Base-by-base conservation (phyloP, 2,113 vertebrate genomes). In the Pyrgilauda ruficollis region DNA sequence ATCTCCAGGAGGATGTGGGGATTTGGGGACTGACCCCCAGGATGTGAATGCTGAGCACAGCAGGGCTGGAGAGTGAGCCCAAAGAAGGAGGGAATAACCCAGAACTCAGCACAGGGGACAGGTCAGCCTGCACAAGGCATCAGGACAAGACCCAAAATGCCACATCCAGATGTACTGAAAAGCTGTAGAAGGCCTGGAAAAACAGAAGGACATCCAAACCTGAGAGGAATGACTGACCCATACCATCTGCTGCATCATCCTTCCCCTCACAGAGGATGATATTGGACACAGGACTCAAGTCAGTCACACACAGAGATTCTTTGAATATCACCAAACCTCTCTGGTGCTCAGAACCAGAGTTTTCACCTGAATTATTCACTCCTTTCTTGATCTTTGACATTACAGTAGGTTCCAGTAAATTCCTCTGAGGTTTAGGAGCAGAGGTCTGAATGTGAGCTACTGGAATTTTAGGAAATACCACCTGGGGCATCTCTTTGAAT, bases 211-310 rank as follows among this genome's bases (percentile, higher is more conserved):
- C 15, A 18, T 33, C 37, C 46, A 49, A 27, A 15, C 50, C 21
- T 62, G 70, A 49, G 59, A 83, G 28, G 18, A 88, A 39, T 2
- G 3, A 31, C 5, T 59, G 72, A 27, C 39, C 63, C 8, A 6
- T 3, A 12, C 16, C 31, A 13, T 24, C 33, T 39, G 31, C 58
- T 66, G 4, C 59, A 43, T 28, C 46, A 30, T 31, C 69, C 23
- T 15, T 33, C 22, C 37, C 27, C 80, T 83, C 84, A 35, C 15
- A 39, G n/a, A 9, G 0, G 11, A 62, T 24, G 75, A 53, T 28
- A 14, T 2, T 1, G 7, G 43, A 50, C 7, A 12, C 1, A 24
- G 41, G 13, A 11, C 20, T 50, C 63, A 74, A 53, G 47, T 1
- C 44, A 43, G 22, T 50, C 35, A 47, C 35, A 9, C 7, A 7